phyloP scores from a whole-genome alignment of 2,888 invertebrate genomes.

The Philereme vetulata region DNA sequence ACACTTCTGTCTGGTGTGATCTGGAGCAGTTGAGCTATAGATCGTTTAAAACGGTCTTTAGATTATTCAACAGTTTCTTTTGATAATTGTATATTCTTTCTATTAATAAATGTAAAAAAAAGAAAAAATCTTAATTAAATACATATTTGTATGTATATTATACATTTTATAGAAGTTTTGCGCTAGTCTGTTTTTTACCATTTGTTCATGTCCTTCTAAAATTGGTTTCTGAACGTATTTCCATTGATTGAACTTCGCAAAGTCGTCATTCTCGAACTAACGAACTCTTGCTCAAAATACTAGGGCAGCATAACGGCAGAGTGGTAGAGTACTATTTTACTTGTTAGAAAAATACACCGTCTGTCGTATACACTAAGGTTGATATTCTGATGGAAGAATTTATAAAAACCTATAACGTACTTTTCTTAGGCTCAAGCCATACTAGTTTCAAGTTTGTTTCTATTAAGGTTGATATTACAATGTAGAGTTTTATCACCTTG shows the following conservation, averaged over 20 bases:
- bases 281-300: slow-evolving; percentile 36
- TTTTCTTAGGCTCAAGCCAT: not conserved
- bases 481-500: slow-evolving; percentile 5
- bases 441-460: not conserved
- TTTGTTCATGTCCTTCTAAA: not conserved
- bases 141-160: too few relatives aligned
- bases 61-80: too few relatives aligned
- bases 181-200: too few relatives aligned
- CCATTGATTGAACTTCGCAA: slow-evolving; percentile 16
- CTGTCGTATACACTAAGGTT: not conserved
- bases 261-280: slow-evolving; percentile 34
- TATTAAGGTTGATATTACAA: slow-evolving; percentile 6
- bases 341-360: slow-evolving; percentile 12
- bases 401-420: slow-evolving; percentile 1
- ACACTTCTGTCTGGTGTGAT: too few relatives aligned
- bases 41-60: too few relatives aligned
- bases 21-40: too few relatives aligned
- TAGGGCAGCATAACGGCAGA: slow-evolving; percentile 28
- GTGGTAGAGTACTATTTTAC: slow-evolving; percentile 7
- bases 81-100: too few relatives aligned
- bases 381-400: slow-evolving; percentile 5
- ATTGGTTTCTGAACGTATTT: slow-evolving; percentile 2
- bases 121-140: too few relatives aligned
- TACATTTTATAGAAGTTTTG: too few relatives aligned
- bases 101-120: too few relatives aligned